These are phyloP conservation scores for Oreonectes daqikongensis DNA, from an alignment of 2,797 vertebrate species.

Conservation along the genomic window DNA sequence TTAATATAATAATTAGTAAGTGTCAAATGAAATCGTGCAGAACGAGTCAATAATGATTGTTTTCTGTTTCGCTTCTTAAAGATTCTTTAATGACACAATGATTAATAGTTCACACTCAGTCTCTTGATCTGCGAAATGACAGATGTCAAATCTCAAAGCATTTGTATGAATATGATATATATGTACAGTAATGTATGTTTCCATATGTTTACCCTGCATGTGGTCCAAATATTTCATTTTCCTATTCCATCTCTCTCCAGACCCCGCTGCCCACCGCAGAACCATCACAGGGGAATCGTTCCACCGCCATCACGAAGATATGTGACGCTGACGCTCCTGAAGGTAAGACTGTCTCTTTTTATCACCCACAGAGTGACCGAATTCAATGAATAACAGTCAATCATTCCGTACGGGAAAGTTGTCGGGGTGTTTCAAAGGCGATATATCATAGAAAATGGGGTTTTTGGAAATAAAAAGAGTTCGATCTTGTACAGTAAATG, in stretches of 20 bases:
- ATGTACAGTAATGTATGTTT: neutral
- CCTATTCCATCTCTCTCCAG: conserved; percentile 62
- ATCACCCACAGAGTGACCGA: neutral
- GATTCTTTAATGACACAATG: neutral
- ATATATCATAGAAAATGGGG: neutral
- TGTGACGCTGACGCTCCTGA: conserved; percentile 92
- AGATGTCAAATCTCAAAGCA: too few relatives aligned
- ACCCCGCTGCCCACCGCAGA: conserved; percentile 72
- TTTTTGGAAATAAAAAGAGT: neutral
- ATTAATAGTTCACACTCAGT: neutral
- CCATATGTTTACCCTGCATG: conserved; percentile 2
- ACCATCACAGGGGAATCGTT: conserved; percentile 74
- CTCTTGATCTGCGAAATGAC: too few relatives aligned
- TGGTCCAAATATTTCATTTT: neutral
- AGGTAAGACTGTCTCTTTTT: conserved; percentile 78
- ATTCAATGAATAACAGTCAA: neutral
- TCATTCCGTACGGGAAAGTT: neutral
- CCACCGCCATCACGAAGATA: conserved; percentile 75
- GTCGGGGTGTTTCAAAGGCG: neutral
- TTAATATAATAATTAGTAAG: neutral
- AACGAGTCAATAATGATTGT: neutral
- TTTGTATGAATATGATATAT: too few relatives aligned
- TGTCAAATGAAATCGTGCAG: neutral
- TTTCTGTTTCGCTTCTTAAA: conserved; percentile 5
- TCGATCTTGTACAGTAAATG: neutral